phyloP scores from a whole-genome alignment of 2,797 vertebrate species.

The Threskiornis aethiopicus region DNA sequence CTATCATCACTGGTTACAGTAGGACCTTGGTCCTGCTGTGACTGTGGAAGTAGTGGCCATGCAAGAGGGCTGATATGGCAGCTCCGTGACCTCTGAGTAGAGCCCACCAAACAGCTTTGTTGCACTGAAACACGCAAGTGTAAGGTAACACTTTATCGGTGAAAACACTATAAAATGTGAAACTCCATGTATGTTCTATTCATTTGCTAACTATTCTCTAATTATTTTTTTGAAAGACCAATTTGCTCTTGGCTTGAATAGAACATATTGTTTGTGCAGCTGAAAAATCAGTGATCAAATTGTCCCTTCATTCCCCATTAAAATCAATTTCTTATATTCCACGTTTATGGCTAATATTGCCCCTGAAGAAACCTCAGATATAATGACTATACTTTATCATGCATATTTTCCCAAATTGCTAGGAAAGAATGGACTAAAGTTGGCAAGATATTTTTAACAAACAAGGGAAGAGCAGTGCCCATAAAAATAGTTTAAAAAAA shows the following conservation, averaged over 20 bases:
- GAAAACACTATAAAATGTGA: neutral
- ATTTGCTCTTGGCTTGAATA: neutral
- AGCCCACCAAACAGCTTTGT: neutral
- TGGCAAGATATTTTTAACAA: neutral
- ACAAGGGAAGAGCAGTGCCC: neutral
- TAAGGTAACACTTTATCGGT: neutral
- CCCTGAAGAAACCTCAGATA: neutral
- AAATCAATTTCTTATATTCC: neutral
- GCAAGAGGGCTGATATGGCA: rapidly evolving
- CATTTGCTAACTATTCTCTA: neutral
- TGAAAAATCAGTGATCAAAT: neutral
- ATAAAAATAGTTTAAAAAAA: neutral
- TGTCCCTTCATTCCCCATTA: neutral
- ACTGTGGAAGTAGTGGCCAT: neutral
- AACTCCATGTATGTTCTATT: neutral
- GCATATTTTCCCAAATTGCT: neutral
- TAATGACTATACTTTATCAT: neutral
- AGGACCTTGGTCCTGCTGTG: neutral
- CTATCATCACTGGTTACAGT: neutral
- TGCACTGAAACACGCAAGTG: neutral
- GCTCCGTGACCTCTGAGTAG: neutral
- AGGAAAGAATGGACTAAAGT: neutral
- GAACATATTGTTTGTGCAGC: neutral
- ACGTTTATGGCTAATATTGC: neutral
- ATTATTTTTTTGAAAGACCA: neutral